These are phyloP conservation scores for Sebastes nivosus DNA, from an alignment of 2,797 vertebrate species.

Conservation along the genomic window DNA sequence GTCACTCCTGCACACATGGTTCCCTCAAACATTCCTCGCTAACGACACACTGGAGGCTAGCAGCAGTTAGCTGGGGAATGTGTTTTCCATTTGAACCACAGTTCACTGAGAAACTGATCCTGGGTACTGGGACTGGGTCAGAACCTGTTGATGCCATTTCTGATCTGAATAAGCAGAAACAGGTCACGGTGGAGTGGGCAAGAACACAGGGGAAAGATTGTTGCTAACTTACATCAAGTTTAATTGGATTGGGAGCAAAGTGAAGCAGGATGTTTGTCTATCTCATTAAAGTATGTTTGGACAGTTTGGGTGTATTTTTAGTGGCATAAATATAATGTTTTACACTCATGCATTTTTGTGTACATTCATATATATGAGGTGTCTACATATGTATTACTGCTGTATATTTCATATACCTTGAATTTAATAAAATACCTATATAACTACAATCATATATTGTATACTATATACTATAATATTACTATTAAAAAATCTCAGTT, in stretches of 20 bases:
- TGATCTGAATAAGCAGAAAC: constrained; percentile 49
- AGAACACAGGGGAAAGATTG: not conserved
- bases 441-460: not conserved
- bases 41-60: constrained; percentile 71
- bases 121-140: constrained; percentile 21
- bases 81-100: constrained; percentile 64
- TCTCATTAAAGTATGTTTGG: not conserved
- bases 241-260: not conserved
- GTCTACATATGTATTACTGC: not conserved
- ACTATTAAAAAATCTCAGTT: not conserved
- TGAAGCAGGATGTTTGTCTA: not conserved
- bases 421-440: not conserved
- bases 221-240: not conserved
- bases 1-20: constrained; percentile 68
- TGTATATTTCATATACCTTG: not conserved
- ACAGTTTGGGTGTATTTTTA: not conserved
- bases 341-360: not conserved
- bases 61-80: constrained; percentile 52
- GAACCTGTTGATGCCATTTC: constrained; percentile 43
- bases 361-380: not conserved
- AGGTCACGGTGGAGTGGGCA: not conserved
- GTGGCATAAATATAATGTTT: not conserved
- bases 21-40: constrained; percentile 63
- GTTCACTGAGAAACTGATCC: constrained; percentile 57
- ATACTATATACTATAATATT: not conserved